These are phyloP conservation scores for Capromys pilorides DNA, from an alignment of 2,797 vertebrate genomes.

Conservation along the genomic window DNA sequence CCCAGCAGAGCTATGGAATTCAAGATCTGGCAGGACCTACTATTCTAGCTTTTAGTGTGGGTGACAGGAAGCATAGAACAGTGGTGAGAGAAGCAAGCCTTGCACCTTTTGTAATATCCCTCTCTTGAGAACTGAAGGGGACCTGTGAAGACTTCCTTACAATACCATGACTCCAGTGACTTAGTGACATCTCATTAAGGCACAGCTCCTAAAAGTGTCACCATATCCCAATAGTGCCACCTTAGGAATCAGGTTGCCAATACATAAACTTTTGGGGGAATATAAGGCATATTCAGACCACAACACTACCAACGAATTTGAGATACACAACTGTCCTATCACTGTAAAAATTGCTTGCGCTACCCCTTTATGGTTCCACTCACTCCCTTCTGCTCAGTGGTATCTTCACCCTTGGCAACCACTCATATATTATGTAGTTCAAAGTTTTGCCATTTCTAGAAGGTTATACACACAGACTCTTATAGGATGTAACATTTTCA, in stretches of 20 bases:
- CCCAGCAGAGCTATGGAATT: neutral
- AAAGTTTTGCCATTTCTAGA: slow-evolving; percentile 10
- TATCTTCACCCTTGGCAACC: neutral
- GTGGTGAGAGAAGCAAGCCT: neutral
- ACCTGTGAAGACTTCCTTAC: neutral
- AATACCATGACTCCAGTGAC: neutral
- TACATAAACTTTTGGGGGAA: neutral
- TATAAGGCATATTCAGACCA: neutral
- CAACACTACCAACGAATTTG: neutral
- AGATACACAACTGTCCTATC: neutral
- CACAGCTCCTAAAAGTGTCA: neutral
- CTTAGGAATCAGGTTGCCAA: neutral
- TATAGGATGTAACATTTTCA: slow-evolving; percentile 14
- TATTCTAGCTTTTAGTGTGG: neutral
- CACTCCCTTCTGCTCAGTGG: neutral
- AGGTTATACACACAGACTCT: neutral
- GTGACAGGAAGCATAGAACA: neutral
- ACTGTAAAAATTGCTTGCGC: neutral
- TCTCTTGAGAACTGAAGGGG: neutral
- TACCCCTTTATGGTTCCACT: neutral
- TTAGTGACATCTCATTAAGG: neutral
- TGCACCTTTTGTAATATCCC: neutral
- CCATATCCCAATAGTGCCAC: neutral
- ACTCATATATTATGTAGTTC: neutral
- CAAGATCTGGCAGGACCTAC: neutral